Evolutionary conservation across 2,888 invertebrate genomes (phyloP), one percentile per base, ranked within the genome.

Genomic region (Xestia xanthographa): DNA sequence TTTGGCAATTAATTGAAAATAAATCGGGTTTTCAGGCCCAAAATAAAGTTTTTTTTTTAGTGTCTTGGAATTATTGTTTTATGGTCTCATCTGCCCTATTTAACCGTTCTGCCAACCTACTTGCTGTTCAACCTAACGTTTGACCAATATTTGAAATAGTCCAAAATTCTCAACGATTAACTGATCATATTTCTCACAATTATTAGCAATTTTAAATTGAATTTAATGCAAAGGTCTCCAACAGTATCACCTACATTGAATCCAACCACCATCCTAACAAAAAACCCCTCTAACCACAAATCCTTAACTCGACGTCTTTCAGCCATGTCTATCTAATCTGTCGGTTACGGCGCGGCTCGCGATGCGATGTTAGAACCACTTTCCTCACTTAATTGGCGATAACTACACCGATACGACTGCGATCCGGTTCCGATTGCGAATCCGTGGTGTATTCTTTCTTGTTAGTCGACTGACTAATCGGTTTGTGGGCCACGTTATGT

Each of bases 311-410:
- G n/a, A 62, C 75, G 41, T 60, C 60, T 77, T 68, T n/a, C 62
- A 66, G 68, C n/a, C 68, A 50, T 53, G 80, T 84, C 66, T 82
- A 86, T 83, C 75, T 85, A 73, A 75, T 82, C 80, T 69, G 75
- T 66, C 73, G n/a, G 76, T 66, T 67, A 80, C 76, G 70, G 77
- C 74, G 72, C 81, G 72, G 66, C 76, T 50, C 53, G 72, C 77
- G 73, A 83, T 78, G 84, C 80, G 75, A 83, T 78, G 84, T 85
- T 79, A 77, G 73, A 82, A 83, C 80, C 82, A 85, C 80, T 85
- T 86, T 81, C 80, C 76, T 72, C 88, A 85, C 86, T 90, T 92
- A 92, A 92, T 92, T 91, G 90, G 85, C 87, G 92, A 92, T 92
- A 92, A 90, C 91, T 90, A 87, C 88, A 80, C 71, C 84, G 88